phyloP scores from a whole-genome alignment of 2,113 vertebrate species.

The Typhlomys cinereus region DNA sequence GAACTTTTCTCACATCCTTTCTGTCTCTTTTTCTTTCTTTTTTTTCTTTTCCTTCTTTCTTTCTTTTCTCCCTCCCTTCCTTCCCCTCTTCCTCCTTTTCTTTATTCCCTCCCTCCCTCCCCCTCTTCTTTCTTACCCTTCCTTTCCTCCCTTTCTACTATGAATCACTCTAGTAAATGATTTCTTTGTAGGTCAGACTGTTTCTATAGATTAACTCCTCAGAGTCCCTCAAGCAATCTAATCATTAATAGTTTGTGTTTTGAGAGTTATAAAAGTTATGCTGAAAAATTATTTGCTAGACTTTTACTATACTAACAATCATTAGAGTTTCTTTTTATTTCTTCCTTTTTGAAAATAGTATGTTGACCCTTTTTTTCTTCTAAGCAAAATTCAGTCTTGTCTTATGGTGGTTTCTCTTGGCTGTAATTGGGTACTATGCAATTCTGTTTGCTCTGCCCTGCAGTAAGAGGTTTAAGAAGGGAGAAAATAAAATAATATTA shows the following conservation, averaged over 20 bases:
- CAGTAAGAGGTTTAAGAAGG: constrained; percentile 34
- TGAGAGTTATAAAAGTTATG: constrained; percentile 24
- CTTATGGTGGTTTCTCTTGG: constrained; percentile 41
- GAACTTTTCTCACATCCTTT: neutral
- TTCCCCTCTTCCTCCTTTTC: too few species aligned
- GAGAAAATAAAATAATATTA: constrained; percentile 44
- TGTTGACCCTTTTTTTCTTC: neutral
- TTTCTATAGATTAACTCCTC: constrained; percentile 16
- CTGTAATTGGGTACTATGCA: constrained; percentile 52
- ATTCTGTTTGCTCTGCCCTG: constrained; percentile 38
- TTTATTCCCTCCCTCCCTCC: neutral
- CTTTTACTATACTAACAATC: neutral
- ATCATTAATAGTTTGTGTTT: neutral
- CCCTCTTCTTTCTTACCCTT: neutral
- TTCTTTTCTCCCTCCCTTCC: too few species aligned
- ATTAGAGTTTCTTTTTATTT: too few species aligned
- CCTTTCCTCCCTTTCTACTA: too few species aligned
- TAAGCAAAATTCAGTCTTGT: constrained; percentile 41
- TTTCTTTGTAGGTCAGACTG: neutral
- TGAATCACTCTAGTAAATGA: neutral
- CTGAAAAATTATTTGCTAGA: neutral
- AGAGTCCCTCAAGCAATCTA: neutral
- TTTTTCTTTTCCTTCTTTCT: too few species aligned
- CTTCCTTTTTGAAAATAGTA: neutral
- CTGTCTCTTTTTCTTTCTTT: too few species aligned